A percentile compares a stretch with the other conserved stretches of the same genome.
phyloP scores from a whole-genome alignment of 2,888 invertebrate genomes.

The Ochropacha duplaris region DNA sequence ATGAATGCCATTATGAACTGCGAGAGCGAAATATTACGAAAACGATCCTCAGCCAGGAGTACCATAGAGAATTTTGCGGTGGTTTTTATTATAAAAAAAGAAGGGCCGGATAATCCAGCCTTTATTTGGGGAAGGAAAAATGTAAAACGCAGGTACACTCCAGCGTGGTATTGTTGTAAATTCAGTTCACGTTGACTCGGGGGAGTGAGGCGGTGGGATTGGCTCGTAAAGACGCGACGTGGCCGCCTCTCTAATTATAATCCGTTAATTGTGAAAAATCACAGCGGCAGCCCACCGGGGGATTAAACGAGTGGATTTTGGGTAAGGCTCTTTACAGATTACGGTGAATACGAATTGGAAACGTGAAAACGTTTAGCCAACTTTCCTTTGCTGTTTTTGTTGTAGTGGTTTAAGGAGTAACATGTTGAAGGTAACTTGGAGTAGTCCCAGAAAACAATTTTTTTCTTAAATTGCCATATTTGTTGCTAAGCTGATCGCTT shows the following conservation, averaged over 20 bases:
- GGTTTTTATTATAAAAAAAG: slow-evolving; percentile 20
- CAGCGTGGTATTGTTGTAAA: slow-evolving; percentile 22
- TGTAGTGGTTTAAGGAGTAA: neutral
- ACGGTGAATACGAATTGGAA: neutral
- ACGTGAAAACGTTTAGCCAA: neutral
- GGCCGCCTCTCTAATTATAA: slow-evolving; percentile 63
- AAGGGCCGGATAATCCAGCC: slow-evolving; percentile 22
- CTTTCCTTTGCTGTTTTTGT: neutral
- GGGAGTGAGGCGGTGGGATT: slow-evolving; percentile 34
- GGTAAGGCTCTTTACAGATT: slow-evolving; percentile 2
- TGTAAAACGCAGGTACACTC: slow-evolving; percentile 13
- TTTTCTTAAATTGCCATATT: too few relatives aligned
- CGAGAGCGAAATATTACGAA: neutral
- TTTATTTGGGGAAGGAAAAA: slow-evolving; percentile 29
- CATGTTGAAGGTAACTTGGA: too few relatives aligned
- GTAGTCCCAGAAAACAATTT: too few relatives aligned
- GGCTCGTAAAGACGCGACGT: slow-evolving; percentile 53
- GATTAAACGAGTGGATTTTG: slow-evolving; percentile 7
- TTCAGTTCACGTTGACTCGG: slow-evolving; percentile 43
- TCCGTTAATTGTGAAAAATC: slow-evolving; percentile 64
- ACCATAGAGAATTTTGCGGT: neutral
- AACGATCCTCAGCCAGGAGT: neutral
- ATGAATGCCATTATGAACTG: neutral
- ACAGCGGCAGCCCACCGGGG: slow-evolving; percentile 14
- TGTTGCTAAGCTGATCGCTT: too few relatives aligned